A percentile compares a stretch with the other conserved stretches of the same genome.
Evolutionary conservation across 2,888 invertebrate genomes (phyloP).

Genomic region (Campoletis raptor): DNA sequence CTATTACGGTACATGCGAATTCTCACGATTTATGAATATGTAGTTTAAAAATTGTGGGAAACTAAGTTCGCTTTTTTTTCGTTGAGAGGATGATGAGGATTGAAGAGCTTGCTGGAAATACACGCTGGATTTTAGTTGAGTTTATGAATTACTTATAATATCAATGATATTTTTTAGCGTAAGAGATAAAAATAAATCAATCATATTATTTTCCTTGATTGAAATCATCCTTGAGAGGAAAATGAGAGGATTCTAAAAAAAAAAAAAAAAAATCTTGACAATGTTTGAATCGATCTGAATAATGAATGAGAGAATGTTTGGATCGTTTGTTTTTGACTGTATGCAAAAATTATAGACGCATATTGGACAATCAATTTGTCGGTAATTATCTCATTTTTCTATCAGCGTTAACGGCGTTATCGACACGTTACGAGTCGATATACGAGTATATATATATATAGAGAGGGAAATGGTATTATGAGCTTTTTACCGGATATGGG

Average conservation of each 20-base stretch:
- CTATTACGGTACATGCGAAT: not conserved
- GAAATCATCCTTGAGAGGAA: too few relatives aligned
- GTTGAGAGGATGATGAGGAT: not conserved
- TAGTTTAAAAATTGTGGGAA: not conserved
- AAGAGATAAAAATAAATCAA: not conserved
- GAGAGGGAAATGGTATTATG: not conserved
- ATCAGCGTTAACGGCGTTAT: constrained; percentile 20
- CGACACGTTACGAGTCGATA: constrained; percentile 2
- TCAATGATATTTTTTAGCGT: not conserved
- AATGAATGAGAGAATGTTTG: not conserved
- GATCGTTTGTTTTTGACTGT: not conserved
- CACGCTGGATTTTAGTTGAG: not conserved
- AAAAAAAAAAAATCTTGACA: too few relatives aligned
- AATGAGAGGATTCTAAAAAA: too few relatives aligned
- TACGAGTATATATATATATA: not conserved
- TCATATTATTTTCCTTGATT: too few relatives aligned
- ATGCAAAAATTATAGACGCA: not conserved
- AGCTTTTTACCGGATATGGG: constrained; percentile 27
- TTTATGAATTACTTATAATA: not conserved
- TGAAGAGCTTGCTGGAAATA: not conserved
- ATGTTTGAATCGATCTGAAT: not conserved
- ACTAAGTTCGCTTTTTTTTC: not conserved
- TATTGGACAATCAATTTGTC: constrained; percentile 5
- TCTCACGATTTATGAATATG: constrained; percentile 2
- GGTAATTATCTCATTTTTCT: constrained; percentile 16